Percentiles rank a stretch among this genome's conserved stretches.
phyloP scores from a whole-genome alignment of 2,797 vertebrate genomes.

The Poeciliopsis turneri region DNA sequence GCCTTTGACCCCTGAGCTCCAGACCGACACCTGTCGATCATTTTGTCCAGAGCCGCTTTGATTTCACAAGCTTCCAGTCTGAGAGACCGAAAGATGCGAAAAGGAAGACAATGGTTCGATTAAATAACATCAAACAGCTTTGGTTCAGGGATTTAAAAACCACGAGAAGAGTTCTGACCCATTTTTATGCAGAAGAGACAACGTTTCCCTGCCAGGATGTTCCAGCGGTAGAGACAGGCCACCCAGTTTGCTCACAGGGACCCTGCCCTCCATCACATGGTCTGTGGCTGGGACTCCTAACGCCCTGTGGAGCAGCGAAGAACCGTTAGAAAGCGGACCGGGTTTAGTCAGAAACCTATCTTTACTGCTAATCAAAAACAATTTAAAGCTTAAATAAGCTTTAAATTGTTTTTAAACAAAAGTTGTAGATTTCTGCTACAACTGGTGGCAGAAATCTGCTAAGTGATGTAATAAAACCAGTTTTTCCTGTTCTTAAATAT shows the following conservation, averaged over 20 bases:
- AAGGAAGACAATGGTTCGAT: not conserved
- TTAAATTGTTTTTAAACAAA: no score
- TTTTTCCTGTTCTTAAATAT: not conserved
- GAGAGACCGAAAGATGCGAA: not conserved
- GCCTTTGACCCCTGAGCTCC: slow-evolving; percentile 28
- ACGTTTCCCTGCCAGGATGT: slow-evolving; percentile 80
- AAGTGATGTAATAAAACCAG: not conserved
- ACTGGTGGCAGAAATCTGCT: not conserved
- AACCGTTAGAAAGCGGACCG: not conserved
- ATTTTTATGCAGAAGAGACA: slow-evolving; percentile 73
- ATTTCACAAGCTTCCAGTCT: slow-evolving; percentile 62
- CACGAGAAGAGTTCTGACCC: slow-evolving; percentile 68
- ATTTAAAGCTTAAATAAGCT: not conserved
- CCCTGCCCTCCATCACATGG: slow-evolving; percentile 84
- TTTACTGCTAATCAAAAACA: not conserved
- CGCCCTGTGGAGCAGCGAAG: slow-evolving; percentile 66
- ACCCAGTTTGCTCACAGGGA: slow-evolving; percentile 84
- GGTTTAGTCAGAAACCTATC: no score
- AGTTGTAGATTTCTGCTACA: no score
- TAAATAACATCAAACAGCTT: not conserved
- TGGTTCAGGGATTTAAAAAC: no score
- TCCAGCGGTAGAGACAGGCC: slow-evolving; percentile 84
- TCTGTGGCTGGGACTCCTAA: slow-evolving; percentile 86
- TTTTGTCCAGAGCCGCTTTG: slow-evolving; percentile 47
- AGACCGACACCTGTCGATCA: slow-evolving; percentile 72